These are phyloP conservation scores for Trichacis sp. DNA, from an alignment of 2,888 invertebrate genomes.

Conservation along the genomic window DNA sequence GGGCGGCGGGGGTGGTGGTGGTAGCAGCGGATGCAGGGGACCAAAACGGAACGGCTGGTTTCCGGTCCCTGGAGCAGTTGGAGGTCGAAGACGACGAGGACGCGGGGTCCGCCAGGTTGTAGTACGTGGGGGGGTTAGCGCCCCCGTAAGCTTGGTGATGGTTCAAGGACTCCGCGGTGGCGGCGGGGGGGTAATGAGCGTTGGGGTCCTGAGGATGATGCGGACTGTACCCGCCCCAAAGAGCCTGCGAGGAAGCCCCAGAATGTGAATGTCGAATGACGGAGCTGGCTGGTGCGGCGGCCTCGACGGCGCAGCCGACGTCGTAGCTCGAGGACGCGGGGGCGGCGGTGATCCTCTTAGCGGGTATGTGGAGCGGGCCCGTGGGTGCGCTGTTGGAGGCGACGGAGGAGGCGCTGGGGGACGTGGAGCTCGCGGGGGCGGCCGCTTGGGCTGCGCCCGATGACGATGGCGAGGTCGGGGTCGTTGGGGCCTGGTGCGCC, in stretches of 20 bases:
- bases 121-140: constrained; percentile 78
- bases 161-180: constrained; percentile 72
- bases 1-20: constrained; percentile 70
- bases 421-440: constrained; percentile 78
- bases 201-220: constrained; percentile 67
- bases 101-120: constrained; percentile 81
- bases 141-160: constrained; percentile 77
- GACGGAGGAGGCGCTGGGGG: constrained; percentile 72
- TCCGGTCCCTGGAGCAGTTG: constrained; percentile 73
- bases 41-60: constrained; percentile 76
- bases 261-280: constrained; percentile 81
- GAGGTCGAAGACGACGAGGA: constrained; percentile 72
- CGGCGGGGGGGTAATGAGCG: constrained; percentile 64
- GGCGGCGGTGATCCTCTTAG: constrained; percentile 78
- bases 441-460: constrained; percentile 65
- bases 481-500: constrained; percentile 70
- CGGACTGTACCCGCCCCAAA: constrained; percentile 80
- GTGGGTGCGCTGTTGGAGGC: constrained; percentile 78
- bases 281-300: constrained; percentile 71
- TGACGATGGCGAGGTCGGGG: constrained; percentile 63
- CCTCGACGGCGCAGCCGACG: constrained; percentile 66
- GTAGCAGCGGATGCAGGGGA: constrained; percentile 71
- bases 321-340: constrained; percentile 68
- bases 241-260: constrained; percentile 69
- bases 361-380: constrained; percentile 89